Evolutionary conservation across 2,888 invertebrate species (phyloP).

Genomic region (Phragmatobia fuliginosa): DNA sequence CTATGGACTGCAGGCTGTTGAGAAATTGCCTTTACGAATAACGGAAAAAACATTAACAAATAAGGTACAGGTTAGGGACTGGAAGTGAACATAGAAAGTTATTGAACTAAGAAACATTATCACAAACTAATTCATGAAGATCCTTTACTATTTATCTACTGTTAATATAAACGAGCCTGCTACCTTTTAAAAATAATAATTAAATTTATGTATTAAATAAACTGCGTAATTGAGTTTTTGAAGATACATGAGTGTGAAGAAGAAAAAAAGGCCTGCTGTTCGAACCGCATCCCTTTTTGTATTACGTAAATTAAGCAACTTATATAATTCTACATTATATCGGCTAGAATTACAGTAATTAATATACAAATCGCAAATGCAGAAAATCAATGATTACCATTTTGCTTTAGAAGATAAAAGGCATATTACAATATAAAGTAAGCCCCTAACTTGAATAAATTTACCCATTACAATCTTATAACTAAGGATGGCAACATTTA

Average conservation of each 20-base stretch:
- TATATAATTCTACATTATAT: neutral
- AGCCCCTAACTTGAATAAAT: neutral
- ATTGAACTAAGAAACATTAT: neutral
- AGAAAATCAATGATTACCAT: too few relatives aligned
- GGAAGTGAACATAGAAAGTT: neutral
- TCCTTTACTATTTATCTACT: neutral
- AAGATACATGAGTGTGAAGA: too few relatives aligned
- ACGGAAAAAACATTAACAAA: neutral
- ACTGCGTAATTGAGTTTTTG: too few relatives aligned
- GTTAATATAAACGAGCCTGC: neutral
- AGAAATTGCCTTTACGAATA: neutral
- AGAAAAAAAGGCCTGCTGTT: neutral
- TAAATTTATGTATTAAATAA: too few relatives aligned
- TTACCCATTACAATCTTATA: neutral
- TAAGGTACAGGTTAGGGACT: neutral
- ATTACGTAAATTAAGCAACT: neutral
- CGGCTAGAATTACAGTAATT: neutral
- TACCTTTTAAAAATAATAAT: too few relatives aligned
- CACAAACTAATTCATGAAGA: neutral
- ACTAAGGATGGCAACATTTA: neutral
- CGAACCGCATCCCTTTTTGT: neutral
- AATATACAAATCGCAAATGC: neutral
- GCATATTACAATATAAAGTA: neutral
- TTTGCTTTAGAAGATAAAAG: too few relatives aligned
- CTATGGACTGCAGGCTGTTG: neutral